Base-by-base conservation (phyloP, 2,113 vertebrate genomes). In the Percopsis transmontana region DNA sequence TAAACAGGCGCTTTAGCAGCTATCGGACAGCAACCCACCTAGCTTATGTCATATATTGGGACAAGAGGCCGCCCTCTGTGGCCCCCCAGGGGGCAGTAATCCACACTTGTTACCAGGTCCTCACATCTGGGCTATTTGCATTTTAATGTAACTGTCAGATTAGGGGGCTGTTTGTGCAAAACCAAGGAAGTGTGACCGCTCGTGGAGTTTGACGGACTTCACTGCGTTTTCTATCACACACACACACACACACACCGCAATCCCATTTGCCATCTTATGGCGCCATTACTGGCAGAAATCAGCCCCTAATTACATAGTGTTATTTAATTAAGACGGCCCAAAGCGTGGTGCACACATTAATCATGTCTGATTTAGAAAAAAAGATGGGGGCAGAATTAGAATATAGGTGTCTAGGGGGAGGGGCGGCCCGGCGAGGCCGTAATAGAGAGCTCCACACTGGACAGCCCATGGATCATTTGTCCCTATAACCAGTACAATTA, bases 321-420 rank as follows among this genome's bases (percentile, higher is more conserved):
- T 95, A 94, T 94, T 96, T 96, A 96, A 95, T 97, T 94, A 95
- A 88, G 83, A 79, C 69, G 24, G 70, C 91, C 91, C 90, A 72
- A 89, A 90, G 90, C 84, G 79, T 81, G 81, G 88, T 69, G 79
- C 40, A 75, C 84, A 86, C 92, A 93, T 95, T 95, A 94, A 94
- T 96, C 91, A 92, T 58, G 76, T 81, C 87, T 90, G 90, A 92
- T 94, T 94, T 91, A 80, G 82, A 66, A 72, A 19, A 79, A 62
- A 64, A 48, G 33, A 64, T 20, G 48, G 50, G 47, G n/a, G 20
- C 6, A 52, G 50, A 12, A 52, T 10, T 7, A 19, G 19, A 52
- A 16, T 12, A 45, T 45, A 16, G 15, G 9, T 1, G 42, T 5
- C 12, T 45, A 8, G 42, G 15, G 42, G 42, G 42, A 16, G 7